phyloP scores from a whole-genome alignment of 2,888 invertebrate genomes.

The Pycnomerus fuliginosus region DNA sequence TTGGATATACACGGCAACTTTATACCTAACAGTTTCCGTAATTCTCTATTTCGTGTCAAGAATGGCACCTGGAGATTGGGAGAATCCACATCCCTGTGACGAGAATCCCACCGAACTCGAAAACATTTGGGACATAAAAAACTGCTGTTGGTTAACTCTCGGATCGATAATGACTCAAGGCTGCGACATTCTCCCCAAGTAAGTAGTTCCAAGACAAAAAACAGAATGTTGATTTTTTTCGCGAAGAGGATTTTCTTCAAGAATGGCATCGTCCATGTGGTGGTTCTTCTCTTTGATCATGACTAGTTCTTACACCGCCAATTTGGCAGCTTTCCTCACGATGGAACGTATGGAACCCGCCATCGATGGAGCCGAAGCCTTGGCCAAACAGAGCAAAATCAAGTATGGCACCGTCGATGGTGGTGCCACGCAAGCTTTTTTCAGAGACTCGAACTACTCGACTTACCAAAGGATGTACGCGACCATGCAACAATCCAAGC shows the following conservation, averaged over 20 bases:
- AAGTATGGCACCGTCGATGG: slow-evolving; percentile 85
- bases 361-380: slow-evolving; percentile 85
- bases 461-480: slow-evolving; percentile 26
- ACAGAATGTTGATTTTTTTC: neutral
- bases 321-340: slow-evolving; percentile 88
- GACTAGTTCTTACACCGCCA: slow-evolving; percentile 90
- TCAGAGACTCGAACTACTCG: slow-evolving; percentile 60
- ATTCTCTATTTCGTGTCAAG: slow-evolving; percentile 70
- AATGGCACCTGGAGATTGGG: slow-evolving; percentile 73
- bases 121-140: slow-evolving; percentile 82
- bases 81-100: slow-evolving; percentile 88
- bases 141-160: slow-evolving; percentile 89
- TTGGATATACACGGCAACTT: slow-evolving; percentile 84
- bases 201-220: slow-evolving; percentile 35
- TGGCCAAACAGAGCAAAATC: slow-evolving; percentile 88
- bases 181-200: slow-evolving; percentile 87
- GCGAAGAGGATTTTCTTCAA: slow-evolving; percentile 77
- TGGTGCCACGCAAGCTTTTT: slow-evolving; percentile 90
- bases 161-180: slow-evolving; percentile 92
- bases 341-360: slow-evolving; percentile 60
- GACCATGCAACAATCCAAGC: slow-evolving; percentile 8
- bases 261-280: slow-evolving; percentile 85
- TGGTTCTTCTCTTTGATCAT: slow-evolving; percentile 87
- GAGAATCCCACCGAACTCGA: slow-evolving; percentile 81
- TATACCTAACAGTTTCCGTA: slow-evolving; percentile 78